Evolutionary conservation across 2,888 invertebrate genomes (phyloP), one percentile per base, ranked within the genome.

Genomic region (Timema podura): DNA sequence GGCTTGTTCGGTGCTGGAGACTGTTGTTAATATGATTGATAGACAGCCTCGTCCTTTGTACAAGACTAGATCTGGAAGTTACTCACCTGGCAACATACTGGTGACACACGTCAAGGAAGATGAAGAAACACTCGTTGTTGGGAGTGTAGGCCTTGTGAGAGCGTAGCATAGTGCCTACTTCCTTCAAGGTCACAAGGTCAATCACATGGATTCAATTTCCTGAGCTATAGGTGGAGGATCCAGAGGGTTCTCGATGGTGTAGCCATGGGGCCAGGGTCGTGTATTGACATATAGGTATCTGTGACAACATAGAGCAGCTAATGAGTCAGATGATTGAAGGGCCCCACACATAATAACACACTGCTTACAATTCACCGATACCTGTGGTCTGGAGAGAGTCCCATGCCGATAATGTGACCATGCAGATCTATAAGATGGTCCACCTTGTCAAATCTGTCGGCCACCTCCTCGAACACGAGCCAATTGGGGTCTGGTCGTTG

Each of bases 201-300:
- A 93, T 92, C 0, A 93, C 92, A 77, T 93, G 93, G 75, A 94
- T 91, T 93, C 93, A 68, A 93, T 92, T 83, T 93, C 92, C 81
- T 92, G 90, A 11, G 93, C 92, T 75, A 93, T 92, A 0, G 92
- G 92, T 0, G 93, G 93, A 11, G 93, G 93, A 77, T 90, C 87
- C 67, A 92, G 80, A 0, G 92, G 91, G 82, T 92, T 89, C 13
- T 87, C 85, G 74, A 93, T 92, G 46, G 84, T 83, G 78, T 91
- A 92, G 69, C 88, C 88, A 76, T 87, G 83, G 0, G 92, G 93
- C 93, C 93, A 93, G 0, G 93, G 90, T 65, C 93, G 85, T 74
- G 90, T 89, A 79, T 93, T 93, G 0, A 93, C 92, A 79, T 93
- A 93, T 11, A 93, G 82, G 79, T 90, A 93, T 57, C 71, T 71